phyloP scores from a whole-genome alignment of 2,888 invertebrate species.

The Cryptocephalus primarius region DNA sequence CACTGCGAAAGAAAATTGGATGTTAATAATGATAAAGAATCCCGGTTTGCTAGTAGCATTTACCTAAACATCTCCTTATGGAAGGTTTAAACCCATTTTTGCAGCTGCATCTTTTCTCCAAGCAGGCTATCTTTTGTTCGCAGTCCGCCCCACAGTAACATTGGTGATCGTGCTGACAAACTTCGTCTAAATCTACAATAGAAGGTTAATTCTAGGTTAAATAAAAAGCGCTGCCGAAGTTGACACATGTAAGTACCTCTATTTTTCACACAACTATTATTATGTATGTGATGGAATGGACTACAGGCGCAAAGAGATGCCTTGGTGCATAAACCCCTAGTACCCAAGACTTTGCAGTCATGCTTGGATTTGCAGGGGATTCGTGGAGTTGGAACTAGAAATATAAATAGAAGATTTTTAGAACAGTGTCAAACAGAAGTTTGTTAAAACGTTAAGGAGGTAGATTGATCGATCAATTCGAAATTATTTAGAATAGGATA shows the following conservation, averaged over 20 bases:
- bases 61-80: slow-evolving; percentile 23
- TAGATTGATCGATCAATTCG: no score
- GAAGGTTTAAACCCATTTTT: slow-evolving; percentile 21
- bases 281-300: slow-evolving; percentile 26
- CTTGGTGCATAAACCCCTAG: slow-evolving; percentile 24
- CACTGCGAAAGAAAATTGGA: no score
- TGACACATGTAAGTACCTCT: slow-evolving; percentile 15
- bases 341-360: slow-evolving; percentile 23
- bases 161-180: slow-evolving; percentile 25
- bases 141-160: slow-evolving; percentile 30
- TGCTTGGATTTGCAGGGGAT: slow-evolving; percentile 17
- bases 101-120: slow-evolving; percentile 24
- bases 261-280: slow-evolving; percentile 27
- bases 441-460: no score
- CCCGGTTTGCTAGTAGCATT: slow-evolving; percentile 4
- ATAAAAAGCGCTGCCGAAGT: not conserved
- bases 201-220: not conserved
- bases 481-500: no score
- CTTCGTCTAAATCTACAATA: slow-evolving; percentile 23
- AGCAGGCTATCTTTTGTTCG: slow-evolving; percentile 25
- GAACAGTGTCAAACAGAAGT: not conserved
- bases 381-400: slow-evolving; percentile 16
- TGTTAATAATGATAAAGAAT: not conserved
- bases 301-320: slow-evolving; percentile 24
- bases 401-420: slow-evolving; percentile 2